Conservation (phyloP, 2,113 vertebrate species). For the Chaetodon auriga region DNA sequence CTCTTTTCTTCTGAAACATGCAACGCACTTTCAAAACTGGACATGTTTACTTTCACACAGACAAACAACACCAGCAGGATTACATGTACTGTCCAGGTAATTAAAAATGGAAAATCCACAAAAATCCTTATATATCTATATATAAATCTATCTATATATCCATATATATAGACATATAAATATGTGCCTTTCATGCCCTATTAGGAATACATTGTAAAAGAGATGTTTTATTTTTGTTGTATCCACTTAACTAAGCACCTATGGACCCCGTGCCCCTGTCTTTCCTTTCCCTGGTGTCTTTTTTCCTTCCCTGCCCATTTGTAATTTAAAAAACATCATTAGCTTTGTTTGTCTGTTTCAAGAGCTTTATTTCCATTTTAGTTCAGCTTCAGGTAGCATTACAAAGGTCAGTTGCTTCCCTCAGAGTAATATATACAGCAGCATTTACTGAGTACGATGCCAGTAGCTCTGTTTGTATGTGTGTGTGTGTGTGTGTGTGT, state of each 20-base stretch:
- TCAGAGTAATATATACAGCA: constrained; percentile 1
- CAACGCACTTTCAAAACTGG: constrained; percentile 61
- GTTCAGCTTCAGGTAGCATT: constrained; percentile 7
- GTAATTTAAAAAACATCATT: not conserved
- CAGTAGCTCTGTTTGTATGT: not conserved
- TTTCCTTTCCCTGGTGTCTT: not conserved
- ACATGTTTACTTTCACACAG: constrained; percentile 11
- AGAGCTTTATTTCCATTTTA: not conserved
- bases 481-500: constrained; percentile 8
- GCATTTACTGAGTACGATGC: not conserved
- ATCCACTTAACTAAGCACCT: not conserved
- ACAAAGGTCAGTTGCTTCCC: not conserved
- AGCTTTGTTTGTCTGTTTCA: constrained; percentile 1
- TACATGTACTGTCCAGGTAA: not conserved
- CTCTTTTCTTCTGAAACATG: constrained; percentile 78
- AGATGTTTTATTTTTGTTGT: not conserved
- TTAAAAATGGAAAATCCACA: not conserved
- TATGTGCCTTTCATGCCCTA: not conserved
- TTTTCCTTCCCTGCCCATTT: not conserved
- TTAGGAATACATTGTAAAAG: constrained; percentile 5
- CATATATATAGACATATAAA: too few relatives aligned
- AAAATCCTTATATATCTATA: not conserved
- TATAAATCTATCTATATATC: too few relatives aligned
- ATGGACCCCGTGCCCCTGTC: not conserved
- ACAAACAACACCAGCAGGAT: constrained; percentile 30